These are phyloP conservation scores for Edolisoma coerulescens DNA, from an alignment of 2,113 vertebrate genomes.

Conservation along the genomic window DNA sequence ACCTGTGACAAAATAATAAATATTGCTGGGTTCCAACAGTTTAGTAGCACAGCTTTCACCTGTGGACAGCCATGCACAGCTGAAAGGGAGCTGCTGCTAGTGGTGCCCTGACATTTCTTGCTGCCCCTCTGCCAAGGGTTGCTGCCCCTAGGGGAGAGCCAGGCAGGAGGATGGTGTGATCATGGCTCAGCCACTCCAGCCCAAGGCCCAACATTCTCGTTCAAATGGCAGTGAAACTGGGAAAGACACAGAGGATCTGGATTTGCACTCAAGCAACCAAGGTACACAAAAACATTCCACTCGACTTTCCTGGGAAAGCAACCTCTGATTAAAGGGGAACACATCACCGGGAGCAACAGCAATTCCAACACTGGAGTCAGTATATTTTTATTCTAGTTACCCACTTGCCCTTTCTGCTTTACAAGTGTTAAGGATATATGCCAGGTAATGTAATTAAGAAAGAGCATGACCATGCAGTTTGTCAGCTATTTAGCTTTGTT, in stretches of 20 bases:
- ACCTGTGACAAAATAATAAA: neutral
- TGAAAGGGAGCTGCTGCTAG: neutral
- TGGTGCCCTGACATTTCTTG: fast-evolving
- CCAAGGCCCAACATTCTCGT: neutral
- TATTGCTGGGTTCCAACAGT: neutral
- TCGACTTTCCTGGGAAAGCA: neutral
- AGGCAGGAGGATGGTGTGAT: neutral
- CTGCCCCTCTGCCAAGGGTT: neutral
- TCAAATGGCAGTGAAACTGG: neutral
- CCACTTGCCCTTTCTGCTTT: neutral
- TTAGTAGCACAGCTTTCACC: neutral
- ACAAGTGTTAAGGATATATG: neutral
- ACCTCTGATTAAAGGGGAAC: neutral
- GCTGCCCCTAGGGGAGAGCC: neutral
- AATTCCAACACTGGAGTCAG: neutral
- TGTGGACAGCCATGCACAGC: fast-evolving
- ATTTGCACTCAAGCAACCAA: neutral
- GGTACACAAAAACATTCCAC: neutral
- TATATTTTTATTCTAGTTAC: neutral
- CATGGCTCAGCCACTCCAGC: neutral
- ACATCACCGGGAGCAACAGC: neutral
- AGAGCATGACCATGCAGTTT: neutral
- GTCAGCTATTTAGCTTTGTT: neutral
- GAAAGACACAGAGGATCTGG: neutral
- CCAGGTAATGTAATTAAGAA: neutral